Percentiles rank a stretch among this genome's conserved stretches.
These are phyloP conservation scores for Thamnaconus septentrionalis DNA, from an alignment of 2,113 vertebrate species.

Conservation along the genomic window DNA sequence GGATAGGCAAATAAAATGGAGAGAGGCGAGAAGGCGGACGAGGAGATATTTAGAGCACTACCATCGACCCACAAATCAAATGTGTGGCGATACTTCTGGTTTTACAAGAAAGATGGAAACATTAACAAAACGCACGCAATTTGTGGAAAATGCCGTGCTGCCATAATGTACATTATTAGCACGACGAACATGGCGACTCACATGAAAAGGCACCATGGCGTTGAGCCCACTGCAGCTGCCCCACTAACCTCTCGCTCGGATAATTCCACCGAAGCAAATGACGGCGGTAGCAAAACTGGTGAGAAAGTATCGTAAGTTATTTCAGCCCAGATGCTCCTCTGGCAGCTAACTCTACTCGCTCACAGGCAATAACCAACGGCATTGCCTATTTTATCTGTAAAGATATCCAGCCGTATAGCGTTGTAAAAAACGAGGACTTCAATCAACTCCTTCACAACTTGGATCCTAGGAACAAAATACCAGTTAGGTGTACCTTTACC, in stretches of 20 bases:
- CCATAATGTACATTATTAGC: background rate
- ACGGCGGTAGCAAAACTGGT: background rate
- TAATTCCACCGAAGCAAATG: background rate
- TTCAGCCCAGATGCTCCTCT: background rate
- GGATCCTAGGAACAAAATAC: too few relatives aligned
- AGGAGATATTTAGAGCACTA: background rate
- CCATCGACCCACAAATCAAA: background rate
- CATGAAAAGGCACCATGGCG: background rate
- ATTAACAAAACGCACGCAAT: background rate
- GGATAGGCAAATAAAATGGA: background rate
- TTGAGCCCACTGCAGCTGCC: background rate
- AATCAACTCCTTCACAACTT: too few relatives aligned
- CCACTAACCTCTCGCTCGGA: background rate
- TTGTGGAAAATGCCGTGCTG: background rate
- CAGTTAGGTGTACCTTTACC: too few relatives aligned
- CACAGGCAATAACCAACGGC: too few relatives aligned
- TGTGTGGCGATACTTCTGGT: background rate
- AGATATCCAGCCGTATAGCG: too few relatives aligned
- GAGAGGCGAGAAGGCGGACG: background rate
- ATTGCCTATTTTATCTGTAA: too few relatives aligned
- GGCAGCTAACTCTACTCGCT: background rate
- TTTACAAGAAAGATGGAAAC: background rate
- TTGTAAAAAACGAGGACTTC: too few relatives aligned
- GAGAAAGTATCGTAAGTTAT: background rate
- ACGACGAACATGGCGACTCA: background rate